phyloP scores from a whole-genome alignment of 2,797 vertebrate genomes.

The Oceanodroma leucorhoa region DNA sequence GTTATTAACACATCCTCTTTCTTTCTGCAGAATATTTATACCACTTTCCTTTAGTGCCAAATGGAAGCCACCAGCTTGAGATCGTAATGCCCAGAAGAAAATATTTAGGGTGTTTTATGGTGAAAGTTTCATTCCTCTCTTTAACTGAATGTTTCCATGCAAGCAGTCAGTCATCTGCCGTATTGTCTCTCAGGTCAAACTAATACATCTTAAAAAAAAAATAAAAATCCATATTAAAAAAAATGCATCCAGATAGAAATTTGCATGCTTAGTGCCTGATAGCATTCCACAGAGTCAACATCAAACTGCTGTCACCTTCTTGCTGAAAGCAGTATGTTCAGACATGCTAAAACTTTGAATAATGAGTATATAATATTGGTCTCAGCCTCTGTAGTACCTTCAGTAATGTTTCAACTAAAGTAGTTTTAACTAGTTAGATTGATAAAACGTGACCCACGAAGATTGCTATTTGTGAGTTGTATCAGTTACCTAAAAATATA shows the following conservation, averaged over 20 bases:
- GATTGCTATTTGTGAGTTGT: background rate
- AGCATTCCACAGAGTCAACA: background rate
- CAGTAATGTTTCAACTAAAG: background rate
- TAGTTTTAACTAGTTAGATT: background rate
- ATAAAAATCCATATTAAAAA: background rate
- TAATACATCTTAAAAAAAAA: background rate
- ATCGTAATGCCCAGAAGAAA: background rate
- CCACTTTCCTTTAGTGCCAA: background rate
- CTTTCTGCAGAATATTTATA: constrained; percentile 6
- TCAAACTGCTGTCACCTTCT: background rate
- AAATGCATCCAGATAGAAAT: background rate
- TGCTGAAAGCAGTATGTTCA: background rate
- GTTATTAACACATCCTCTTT: background rate
- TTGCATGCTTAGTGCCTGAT: background rate
- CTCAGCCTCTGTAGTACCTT: background rate
- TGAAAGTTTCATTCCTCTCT: background rate
- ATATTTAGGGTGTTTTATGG: background rate
- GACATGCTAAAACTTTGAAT: background rate
- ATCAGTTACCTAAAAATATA: background rate
- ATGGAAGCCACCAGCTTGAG: background rate
- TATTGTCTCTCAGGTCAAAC: background rate
- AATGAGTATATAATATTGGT: background rate
- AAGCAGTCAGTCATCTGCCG: background rate
- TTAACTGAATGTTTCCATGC: background rate
- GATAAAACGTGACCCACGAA: background rate